phyloP scores from a whole-genome alignment of 2,797 vertebrate genomes.

The Mus spretus region DNA sequence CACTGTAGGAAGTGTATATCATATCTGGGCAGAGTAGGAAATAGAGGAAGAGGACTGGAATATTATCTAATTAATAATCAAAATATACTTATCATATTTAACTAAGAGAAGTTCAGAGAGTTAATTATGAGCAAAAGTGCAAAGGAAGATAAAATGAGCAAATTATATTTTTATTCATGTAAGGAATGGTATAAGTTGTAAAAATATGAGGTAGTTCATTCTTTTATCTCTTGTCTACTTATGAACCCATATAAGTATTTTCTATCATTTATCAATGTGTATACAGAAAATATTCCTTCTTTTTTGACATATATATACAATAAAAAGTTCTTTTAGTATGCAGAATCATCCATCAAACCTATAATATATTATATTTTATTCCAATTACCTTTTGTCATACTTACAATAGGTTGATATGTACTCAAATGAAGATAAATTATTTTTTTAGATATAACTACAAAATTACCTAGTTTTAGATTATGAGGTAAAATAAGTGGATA shows the following conservation, averaged over 20 bases:
- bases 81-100: not conserved
- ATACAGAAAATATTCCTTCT: not conserved
- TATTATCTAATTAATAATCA: not conserved
- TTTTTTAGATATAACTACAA: not conserved
- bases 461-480: not conserved
- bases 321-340: not conserved
- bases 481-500: not conserved
- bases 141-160: not conserved
- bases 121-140: not conserved
- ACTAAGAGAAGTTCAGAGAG: not conserved
- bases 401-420: not conserved
- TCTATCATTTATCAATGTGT: not conserved
- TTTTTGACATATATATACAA: not conserved
- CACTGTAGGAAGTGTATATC: not conserved
- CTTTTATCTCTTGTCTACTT: not conserved
- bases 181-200: not conserved
- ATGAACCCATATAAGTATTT: not conserved
- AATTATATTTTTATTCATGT: not conserved
- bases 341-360: not conserved
- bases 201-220: not conserved
- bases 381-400: not conserved
- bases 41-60: not conserved
- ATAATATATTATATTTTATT: not conserved
- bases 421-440: not conserved
- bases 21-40: accelerated